These are phyloP conservation scores for Pyrocephalus nanus DNA, from an alignment of 2,797 vertebrate genomes.

Conservation along the genomic window DNA sequence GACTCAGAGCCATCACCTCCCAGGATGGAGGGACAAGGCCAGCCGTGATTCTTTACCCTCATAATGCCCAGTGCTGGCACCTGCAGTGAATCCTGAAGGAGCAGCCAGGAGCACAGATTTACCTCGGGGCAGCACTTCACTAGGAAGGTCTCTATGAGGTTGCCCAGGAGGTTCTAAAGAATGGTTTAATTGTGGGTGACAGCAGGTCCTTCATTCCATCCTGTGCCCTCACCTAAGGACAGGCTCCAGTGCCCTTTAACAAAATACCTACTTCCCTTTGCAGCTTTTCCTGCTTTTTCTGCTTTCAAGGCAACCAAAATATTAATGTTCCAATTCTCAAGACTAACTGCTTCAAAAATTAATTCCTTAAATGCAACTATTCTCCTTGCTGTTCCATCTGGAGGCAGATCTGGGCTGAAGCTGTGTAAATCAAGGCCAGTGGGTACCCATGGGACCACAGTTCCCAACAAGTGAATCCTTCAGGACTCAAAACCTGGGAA, in stretches of 20 bases:
- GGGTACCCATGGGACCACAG: accelerated
- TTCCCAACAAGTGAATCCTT: background rate
- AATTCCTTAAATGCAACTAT: background rate
- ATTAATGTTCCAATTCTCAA: background rate
- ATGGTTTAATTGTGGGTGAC: background rate
- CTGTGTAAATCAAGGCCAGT: background rate
- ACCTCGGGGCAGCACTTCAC: accelerated
- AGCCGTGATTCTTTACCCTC: accelerated
- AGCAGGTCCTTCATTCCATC: background rate
- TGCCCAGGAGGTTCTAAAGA: background rate
- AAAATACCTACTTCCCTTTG: background rate
- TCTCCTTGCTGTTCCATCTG: background rate
- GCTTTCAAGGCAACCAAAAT: background rate
- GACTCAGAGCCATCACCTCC: background rate
- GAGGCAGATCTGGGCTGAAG: background rate
- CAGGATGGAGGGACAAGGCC: background rate
- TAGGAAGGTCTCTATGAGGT: background rate
- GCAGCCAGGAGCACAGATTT: background rate
- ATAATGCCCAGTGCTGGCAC: background rate
- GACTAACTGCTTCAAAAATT: background rate
- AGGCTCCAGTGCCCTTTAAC: background rate
- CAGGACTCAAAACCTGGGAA: background rate
- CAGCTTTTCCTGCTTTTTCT: background rate
- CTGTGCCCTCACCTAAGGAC: background rate
- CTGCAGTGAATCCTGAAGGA: accelerated